Evolutionary conservation across 2,797 vertebrate species (phyloP).

Genomic region (Selene dorsalis): DNA sequence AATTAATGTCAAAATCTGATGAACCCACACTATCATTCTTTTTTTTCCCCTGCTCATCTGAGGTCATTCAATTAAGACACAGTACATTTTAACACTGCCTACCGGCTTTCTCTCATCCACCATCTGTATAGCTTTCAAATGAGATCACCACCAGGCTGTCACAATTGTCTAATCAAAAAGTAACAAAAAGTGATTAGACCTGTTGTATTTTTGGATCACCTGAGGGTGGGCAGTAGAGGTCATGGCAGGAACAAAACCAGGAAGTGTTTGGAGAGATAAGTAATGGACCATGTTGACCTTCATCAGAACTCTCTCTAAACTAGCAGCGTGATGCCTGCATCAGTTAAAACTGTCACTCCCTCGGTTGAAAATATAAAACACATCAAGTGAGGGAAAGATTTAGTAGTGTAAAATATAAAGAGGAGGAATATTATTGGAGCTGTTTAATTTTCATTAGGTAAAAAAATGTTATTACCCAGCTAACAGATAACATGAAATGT

Average conservation of each 20-base stretch:
- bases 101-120: slow-evolving; percentile 49
- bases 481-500: neutral
- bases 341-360: slow-evolving; percentile 9
- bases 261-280: slow-evolving; percentile 20
- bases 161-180: slow-evolving; percentile 47
- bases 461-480: neutral
- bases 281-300: slow-evolving; percentile 23
- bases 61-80: slow-evolving; percentile 69
- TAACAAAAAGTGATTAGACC: slow-evolving; percentile 56
- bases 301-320: slow-evolving; percentile 31
- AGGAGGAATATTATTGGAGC: neutral
- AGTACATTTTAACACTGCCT: slow-evolving; percentile 62
- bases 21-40: slow-evolving; percentile 30
- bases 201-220: slow-evolving; percentile 47
- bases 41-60: slow-evolving; percentile 34
- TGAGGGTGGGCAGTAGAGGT: slow-evolving; percentile 11
- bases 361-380: too few relatives aligned
- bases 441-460: neutral
- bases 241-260: slow-evolving; percentile 34
- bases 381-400: too few relatives aligned
- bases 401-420: too few relatives aligned
- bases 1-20: slow-evolving; percentile 69
- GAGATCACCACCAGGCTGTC: slow-evolving; percentile 51
- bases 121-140: slow-evolving; percentile 59
- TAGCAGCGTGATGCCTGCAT: slow-evolving; percentile 22